Conservation (phyloP, 2,888 invertebrate species). For the Calameuta filiformis region DNA sequence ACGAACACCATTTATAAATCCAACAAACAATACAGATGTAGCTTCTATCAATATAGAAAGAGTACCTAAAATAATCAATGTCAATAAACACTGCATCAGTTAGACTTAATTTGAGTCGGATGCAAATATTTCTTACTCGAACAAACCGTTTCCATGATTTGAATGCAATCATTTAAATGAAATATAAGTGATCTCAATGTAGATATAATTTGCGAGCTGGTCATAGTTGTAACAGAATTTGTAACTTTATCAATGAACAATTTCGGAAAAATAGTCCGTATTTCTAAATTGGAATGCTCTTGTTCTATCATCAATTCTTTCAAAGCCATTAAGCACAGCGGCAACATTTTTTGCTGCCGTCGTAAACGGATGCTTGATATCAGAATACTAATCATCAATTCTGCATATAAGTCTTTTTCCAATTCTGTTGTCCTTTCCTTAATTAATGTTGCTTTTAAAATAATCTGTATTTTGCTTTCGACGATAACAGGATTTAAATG, state of each 20-base stretch:
- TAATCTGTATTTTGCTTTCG: conserved; percentile 44
- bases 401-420: conserved; percentile 30
- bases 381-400: conserved; percentile 44
- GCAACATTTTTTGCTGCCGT: conserved; percentile 53
- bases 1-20: conserved; percentile 45
- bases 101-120: neutral
- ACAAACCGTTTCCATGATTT: conserved; percentile 23
- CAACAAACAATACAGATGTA: conserved; percentile 38
- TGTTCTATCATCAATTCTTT: conserved; percentile 27
- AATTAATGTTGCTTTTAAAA: conserved; percentile 44
- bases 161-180: conserved; percentile 47
- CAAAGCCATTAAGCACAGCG: conserved; percentile 47
- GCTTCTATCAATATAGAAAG: conserved; percentile 12
- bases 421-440: conserved; percentile 24
- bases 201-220: conserved; percentile 40
- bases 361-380: conserved; percentile 47
- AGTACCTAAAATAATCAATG: neutral
- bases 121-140: conserved; percentile 23
- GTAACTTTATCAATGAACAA: conserved; percentile 29
- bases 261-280: conserved; percentile 6
- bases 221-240: conserved; percentile 34
- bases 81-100: conserved; percentile 2
- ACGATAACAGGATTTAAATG: conserved; percentile 53
- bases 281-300: conserved; percentile 8
- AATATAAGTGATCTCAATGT: conserved; percentile 49